Percentiles rank a stretch among this genome's conserved stretches.
These are phyloP conservation scores for Agrilus mali DNA, from an alignment of 2,888 invertebrate species.

Conservation along the genomic window DNA sequence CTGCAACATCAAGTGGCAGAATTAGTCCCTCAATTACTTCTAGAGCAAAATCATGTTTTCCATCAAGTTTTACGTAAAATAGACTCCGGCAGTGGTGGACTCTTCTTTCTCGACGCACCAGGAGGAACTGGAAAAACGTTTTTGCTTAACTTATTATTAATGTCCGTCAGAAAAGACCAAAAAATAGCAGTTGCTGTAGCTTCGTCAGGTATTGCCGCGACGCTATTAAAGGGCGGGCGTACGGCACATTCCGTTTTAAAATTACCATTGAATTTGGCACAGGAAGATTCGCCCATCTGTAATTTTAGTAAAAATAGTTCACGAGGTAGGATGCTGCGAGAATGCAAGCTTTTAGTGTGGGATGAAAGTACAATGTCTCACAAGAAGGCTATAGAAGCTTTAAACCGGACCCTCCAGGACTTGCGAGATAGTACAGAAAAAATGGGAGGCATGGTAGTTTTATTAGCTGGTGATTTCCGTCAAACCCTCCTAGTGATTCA, in stretches of 20 bases:
- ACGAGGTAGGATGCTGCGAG: conserved; percentile 20
- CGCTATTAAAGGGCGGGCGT: conserved; percentile 26
- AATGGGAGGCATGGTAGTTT: conserved; percentile 19
- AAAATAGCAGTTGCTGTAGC: conserved; percentile 17
- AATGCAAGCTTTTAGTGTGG: conserved; percentile 26
- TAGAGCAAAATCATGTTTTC: too few relatives aligned
- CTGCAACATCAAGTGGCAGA: too few relatives aligned
- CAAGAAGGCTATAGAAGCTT: conserved; percentile 23
- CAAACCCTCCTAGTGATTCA: conserved; percentile 21
- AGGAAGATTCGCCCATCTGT: conserved; percentile 20
- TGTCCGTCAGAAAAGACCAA: conserved; percentile 22
- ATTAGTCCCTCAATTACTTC: too few relatives aligned
- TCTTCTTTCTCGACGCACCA: conserved; percentile 16
- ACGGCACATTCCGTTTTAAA: conserved; percentile 30
- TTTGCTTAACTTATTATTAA: conserved; percentile 25
- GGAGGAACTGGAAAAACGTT: conserved; percentile 26
- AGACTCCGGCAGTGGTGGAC: background rate
- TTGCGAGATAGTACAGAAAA: conserved; percentile 14
- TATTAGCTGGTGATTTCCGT: conserved; percentile 22
- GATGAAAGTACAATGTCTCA: conserved; percentile 32
- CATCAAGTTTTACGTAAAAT: too few relatives aligned
- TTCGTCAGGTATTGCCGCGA: conserved; percentile 30
- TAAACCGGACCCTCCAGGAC: conserved; percentile 21
- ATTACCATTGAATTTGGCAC: conserved; percentile 23
- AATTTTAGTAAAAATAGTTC: conserved; percentile 19